Evolutionary conservation across 2,113 vertebrate species (phyloP), one percentile per base, ranked within the genome.

Genomic region (Uria aalge): DNA sequence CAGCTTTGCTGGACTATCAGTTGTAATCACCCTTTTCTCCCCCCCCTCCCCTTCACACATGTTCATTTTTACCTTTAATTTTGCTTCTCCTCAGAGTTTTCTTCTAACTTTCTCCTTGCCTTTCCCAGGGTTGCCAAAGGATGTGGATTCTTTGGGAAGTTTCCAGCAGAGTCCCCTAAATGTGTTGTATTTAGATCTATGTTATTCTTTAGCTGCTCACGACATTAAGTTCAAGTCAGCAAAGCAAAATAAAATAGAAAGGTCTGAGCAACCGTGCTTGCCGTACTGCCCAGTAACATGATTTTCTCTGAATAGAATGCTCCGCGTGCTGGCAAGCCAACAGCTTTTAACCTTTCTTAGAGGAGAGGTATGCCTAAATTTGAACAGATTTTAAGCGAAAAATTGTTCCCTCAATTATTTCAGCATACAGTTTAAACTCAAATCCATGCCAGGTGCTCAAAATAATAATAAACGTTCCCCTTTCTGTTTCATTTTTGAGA

Each of bases 21-120:
- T 68, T 87, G 48, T 40, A 86, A 77, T 20, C 48, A 60, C 40
- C n/a, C 34, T 66, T 84, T 87, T 55, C 77, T 84, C 63, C 85
- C 72, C 43, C 40, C 73, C 24, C 50, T 52, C 24, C 52, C 30
- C 79, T 62, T 92, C 56, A 63, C 64, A 57, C 4, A 5, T 15
- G 4, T 71, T 55, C 10, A 34, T 29, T 92, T 92, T 95, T 94
- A 96, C 96, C 92, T 96, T 95, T n/a, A 40, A 71, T 48, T 94
- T 68, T 89, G 60, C 34, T 57, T 92, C 52, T 93, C 85, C 89
- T 89, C 91, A 81, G 75, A 53, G 48, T 56, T 86, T 84, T 91
- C 96, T 96, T 95, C 91, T 82, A 90, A 50, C 38, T 69, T 83
- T 77, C 23, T 93, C 88, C 73, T 93, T 90, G 67, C 23, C 16